phyloP scores from a whole-genome alignment of 1,140 invertebrate species.

The Aphelinus certus region DNA sequence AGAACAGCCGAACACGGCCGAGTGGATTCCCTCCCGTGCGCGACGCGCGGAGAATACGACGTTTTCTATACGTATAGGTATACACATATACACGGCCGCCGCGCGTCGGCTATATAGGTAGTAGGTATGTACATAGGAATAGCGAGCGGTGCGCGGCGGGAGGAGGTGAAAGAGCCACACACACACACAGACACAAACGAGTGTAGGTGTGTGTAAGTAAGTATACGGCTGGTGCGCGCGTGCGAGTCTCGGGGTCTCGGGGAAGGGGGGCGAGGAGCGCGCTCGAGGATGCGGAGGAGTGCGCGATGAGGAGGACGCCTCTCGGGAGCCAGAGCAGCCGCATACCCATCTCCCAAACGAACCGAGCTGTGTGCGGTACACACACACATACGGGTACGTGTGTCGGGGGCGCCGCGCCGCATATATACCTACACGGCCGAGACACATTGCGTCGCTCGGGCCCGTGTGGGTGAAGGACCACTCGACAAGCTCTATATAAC shows the following conservation, averaged over 20 bases:
- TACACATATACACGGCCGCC: no score
- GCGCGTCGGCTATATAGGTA: no score
- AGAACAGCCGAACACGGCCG: slow-evolving; percentile 7
- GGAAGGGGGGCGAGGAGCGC: slow-evolving; percentile 8
- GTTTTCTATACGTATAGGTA: no score
- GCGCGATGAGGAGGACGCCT: slow-evolving; percentile 21
- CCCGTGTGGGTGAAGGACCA: slow-evolving; percentile 41
- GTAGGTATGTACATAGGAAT: not conserved
- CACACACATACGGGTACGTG: slow-evolving; percentile 4
- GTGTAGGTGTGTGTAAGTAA: no score
- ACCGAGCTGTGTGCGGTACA: no score
- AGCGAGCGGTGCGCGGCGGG: slow-evolving; percentile 23
- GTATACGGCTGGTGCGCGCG: no score
- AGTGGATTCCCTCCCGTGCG: slow-evolving; percentile 27
- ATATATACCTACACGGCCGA: slow-evolving; percentile 15
- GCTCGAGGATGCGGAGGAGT: slow-evolving; percentile 18
- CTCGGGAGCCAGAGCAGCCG: not conserved
- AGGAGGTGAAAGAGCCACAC: slow-evolving; percentile 22
- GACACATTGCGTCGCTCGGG: slow-evolving; percentile 30
- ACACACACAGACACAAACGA: no score
- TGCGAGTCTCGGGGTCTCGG: not conserved
- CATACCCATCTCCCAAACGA: no score
- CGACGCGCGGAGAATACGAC: not conserved
- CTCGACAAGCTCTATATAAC: slow-evolving; percentile 37
- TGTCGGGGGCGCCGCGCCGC: not conserved